A percentile compares a stretch with the other conserved stretches of the same genome.
Conservation (phyloP, 2,113 vertebrate genomes). For the Falco punctatus region DNA sequence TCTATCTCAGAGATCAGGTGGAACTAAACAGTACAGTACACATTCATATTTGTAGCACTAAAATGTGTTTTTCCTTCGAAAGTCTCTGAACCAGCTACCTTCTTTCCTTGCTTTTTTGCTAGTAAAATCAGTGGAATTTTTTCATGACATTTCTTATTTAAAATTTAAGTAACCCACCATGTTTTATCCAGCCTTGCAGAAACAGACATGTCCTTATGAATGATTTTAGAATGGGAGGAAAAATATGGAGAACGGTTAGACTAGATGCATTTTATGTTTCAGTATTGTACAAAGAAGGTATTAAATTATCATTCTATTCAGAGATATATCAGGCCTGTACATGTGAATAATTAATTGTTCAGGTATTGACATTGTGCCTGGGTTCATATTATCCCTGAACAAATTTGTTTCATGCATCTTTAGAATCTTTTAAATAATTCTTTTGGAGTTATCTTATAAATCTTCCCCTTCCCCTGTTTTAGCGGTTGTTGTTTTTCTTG, state of each 20-base stretch:
- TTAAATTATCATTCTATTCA: not conserved
- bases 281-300: not conserved
- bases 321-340: not conserved
- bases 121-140: not conserved
- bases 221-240: not conserved
- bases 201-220: not conserved
- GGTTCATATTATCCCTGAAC: not conserved
- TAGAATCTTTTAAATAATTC: not conserved
- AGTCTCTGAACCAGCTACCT: not conserved
- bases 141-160: not conserved
- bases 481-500: conserved; percentile 58
- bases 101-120: not conserved
- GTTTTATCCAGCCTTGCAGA: not conserved
- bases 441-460: not conserved
- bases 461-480: not conserved
- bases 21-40: not conserved
- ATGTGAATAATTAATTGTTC: not conserved
- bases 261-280: not conserved
- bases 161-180: not conserved
- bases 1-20: not conserved
- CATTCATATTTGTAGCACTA: not conserved
- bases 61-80: not conserved
- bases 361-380: not conserved
- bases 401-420: not conserved
- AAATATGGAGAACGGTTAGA: not conserved